Base-by-base conservation (phyloP, 2,113 vertebrate genomes). In the Monarcha castaneiventris region DNA sequence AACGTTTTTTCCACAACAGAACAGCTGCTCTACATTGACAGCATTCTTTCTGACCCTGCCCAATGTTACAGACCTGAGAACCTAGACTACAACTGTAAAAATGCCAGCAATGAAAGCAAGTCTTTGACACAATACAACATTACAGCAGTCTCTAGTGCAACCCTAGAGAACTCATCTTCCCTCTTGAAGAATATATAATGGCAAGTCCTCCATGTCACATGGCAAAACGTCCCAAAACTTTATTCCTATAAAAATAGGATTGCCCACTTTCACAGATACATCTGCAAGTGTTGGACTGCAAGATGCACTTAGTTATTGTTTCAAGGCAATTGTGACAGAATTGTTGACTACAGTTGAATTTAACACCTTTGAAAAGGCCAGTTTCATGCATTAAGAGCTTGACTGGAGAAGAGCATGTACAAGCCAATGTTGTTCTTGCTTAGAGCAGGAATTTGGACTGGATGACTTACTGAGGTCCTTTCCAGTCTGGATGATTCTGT, bases 201-300 rank as follows among this genome's bases (percentile, higher is more conserved):
- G 7, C 7, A 73, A 2, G 0, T 20, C 21, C 32, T 77, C 11
- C 17, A 49, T 27, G 74, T 41, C 3, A 1, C 11, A 52, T 6
- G 6, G 63, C 29, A 86, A 94, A 88, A 73, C 39, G 41, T 43
- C 22, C 33, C 63, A 67, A 46, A 67, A 75, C 56, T 58, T 90
- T 72, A 61, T 69, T 87, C 41, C 43, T 74, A 59, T 35, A 91
- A 68, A 89, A 89, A 79, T 3, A 46, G 27, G 32, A 48, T n/a
- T 44, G 37, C 20, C 3, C 17, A 44, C 6, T 63, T 74, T 67
- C 41, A 54, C 64, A 11, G 4, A 58, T 10, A 29, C 1, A 49
- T 52, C 37, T 61, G 44, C 23, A 85, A 79, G 10, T 5, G 20
- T 1, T 58, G 12, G 29, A 46, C 46, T 81, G 63, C 26, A 77